phyloP scores from a whole-genome alignment of 2,113 vertebrate species.

The Tichodroma muraria region DNA sequence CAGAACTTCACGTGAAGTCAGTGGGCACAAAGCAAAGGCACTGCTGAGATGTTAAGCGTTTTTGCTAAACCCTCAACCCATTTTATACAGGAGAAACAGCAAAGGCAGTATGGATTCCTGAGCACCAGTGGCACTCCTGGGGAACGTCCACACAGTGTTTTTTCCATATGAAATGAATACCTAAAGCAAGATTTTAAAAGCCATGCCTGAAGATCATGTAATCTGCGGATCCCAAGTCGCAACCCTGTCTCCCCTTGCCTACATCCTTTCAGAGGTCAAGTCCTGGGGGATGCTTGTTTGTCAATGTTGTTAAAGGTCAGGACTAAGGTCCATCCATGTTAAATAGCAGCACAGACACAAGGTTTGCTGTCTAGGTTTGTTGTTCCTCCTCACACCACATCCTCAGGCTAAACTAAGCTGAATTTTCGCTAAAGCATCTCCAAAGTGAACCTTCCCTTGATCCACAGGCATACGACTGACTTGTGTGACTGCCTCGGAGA shows the following conservation, averaged over 20 bases:
- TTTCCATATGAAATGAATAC: neutral
- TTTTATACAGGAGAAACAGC: neutral
- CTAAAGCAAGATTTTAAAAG: neutral
- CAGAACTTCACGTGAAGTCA: neutral
- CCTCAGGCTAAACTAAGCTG: neutral
- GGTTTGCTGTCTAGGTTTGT: neutral
- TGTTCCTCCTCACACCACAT: neutral
- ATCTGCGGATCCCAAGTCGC: too few relatives aligned
- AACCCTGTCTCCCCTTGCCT: neutral
- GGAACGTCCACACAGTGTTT: neutral
- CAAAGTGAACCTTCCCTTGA: neutral
- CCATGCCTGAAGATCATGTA: neutral
- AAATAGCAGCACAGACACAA: neutral
- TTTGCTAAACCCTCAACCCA: neutral
- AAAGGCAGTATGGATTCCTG: neutral
- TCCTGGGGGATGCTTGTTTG: neutral
- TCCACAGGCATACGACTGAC: neutral
- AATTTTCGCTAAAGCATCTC: neutral
- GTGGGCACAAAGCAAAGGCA: neutral
- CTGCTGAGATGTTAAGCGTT: neutral
- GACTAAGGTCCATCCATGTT: fast-evolving
- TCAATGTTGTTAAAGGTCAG: neutral
- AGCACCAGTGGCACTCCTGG: neutral
- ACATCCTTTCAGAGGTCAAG: neutral
- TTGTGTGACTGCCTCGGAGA: neutral